Evolutionary conservation across 2,888 invertebrate genomes (phyloP), one percentile per base, ranked within the genome.

Genomic region (Andrena dorsata): DNA sequence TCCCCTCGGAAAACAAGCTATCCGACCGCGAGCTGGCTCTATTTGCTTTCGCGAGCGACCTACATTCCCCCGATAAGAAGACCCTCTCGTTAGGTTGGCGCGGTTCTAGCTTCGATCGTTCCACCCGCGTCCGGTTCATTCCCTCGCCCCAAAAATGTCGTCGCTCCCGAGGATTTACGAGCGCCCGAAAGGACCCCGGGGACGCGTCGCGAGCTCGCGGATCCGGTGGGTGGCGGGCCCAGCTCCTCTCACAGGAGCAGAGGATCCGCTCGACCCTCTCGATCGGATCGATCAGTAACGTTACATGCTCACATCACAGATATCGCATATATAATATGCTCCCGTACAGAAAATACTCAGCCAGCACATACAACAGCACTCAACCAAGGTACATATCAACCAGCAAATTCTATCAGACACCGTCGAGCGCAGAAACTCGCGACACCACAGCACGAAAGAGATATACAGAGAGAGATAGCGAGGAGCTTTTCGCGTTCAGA

Each of bases 341-440:
- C 82, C 84, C 82, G 83, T 89, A 90, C 90, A 88, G 84, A 89
- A 32, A 83, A 92, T 92, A 93, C 91, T 93, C 93, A 93, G 94
- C 94, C 94, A 94, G 94, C 94, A 94, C 94, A 94, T 94, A 94
- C 93, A 92, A 92, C 92, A 93, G 88, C 91, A 94, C 93, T 93
- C 91, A 94, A 90, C 86, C 91, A 93, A 94, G 94, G 94, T 94
- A 94, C 93, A 93, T 93, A 93, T 92, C 85, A 88, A 70, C 71
- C 80, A 66, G 71, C 35, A 23, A 23, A 75, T 70, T 69, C 78
- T 70, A 72, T 75, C 72, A 61, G 66, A 80, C 80, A 83, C 71
- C 60, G 73, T 60, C 80, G 81, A 75, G 65, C 73, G 61, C 68
- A 32, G 47, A 69, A 72, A 78, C 80, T n/a, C 74, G 64, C 30